These are phyloP conservation scores for Sebastes fasciatus DNA, from an alignment of 2,113 vertebrate genomes.

Conservation along the genomic window DNA sequence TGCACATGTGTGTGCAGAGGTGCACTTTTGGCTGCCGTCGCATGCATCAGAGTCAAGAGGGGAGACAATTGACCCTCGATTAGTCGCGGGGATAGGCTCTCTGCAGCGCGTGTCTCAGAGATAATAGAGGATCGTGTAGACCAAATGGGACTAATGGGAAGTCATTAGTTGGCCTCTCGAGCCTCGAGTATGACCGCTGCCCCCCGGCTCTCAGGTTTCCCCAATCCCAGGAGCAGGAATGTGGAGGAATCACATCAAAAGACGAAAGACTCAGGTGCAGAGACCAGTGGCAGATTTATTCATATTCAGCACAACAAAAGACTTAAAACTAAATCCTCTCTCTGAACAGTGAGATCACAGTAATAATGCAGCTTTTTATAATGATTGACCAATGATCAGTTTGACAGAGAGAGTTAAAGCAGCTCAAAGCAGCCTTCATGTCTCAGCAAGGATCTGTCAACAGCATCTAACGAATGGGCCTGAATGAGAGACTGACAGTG, in stretches of 20 bases:
- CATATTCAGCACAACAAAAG: neutral
- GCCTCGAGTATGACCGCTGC: slow-evolving; percentile 27
- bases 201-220: slow-evolving; percentile 66
- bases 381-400: neutral
- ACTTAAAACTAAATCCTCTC: neutral
- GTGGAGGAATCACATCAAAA: slow-evolving; percentile 40
- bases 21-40: slow-evolving; percentile 21
- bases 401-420: slow-evolving; percentile 10
- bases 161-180: slow-evolving; percentile 58
- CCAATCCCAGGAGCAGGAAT: slow-evolving; percentile 55
- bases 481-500: slow-evolving; percentile 64
- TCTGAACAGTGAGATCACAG: neutral
- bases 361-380: neutral
- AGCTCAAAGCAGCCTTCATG: slow-evolving; percentile 39
- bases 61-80: slow-evolving; percentile 65
- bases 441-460: slow-evolving; percentile 66
- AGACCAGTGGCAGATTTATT: neutral
- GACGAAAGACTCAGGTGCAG: slow-evolving; percentile 33
- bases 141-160: slow-evolving; percentile 60
- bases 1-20: neutral
- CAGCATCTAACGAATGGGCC: slow-evolving; percentile 52
- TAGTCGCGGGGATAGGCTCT: slow-evolving; percentile 68
- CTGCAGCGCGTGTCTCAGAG: slow-evolving; percentile 64
- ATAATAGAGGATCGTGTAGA: slow-evolving; percentile 65
- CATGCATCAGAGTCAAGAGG: slow-evolving; percentile 39